Conservation (phyloP, 2,888 invertebrate species). For the Pelosia muscerda region DNA sequence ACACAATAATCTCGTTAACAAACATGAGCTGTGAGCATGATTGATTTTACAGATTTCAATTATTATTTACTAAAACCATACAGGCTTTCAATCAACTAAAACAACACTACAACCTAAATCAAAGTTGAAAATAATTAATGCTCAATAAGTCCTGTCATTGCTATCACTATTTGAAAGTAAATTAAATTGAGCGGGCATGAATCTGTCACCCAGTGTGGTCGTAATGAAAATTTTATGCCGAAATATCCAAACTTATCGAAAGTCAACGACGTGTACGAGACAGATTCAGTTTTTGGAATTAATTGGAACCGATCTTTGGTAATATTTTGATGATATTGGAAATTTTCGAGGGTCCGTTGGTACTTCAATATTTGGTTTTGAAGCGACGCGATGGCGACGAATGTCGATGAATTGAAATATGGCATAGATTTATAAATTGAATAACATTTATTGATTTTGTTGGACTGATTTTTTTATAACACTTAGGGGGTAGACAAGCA, state of each 20-base stretch:
- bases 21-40: too few relatives aligned
- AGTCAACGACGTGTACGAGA: slow-evolving; percentile 44
- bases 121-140: slow-evolving; percentile 35
- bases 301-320: slow-evolving; percentile 44
- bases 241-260: slow-evolving; percentile 41
- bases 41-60: too few relatives aligned
- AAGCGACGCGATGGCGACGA: not conserved
- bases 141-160: slow-evolving; percentile 39
- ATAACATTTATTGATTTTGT: not conserved
- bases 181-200: slow-evolving; percentile 57
- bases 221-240: slow-evolving; percentile 47
- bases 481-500: too few relatives aligned
- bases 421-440: not conserved
- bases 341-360: slow-evolving; percentile 27
- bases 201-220: slow-evolving; percentile 47
- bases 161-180: slow-evolving; percentile 47
- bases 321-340: slow-evolving; percentile 38
- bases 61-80: not conserved
- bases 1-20: too few relatives aligned
- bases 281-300: slow-evolving; percentile 43
- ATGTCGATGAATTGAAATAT: not conserved
- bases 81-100: not conserved
- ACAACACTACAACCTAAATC: slow-evolving; percentile 6
- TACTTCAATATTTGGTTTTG: slow-evolving; percentile 12
- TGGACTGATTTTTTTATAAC: not conserved